Conservation (phyloP, 37 sponge, comb jelly and placozoan genomes). For the Eunapius fragilis region DNA sequence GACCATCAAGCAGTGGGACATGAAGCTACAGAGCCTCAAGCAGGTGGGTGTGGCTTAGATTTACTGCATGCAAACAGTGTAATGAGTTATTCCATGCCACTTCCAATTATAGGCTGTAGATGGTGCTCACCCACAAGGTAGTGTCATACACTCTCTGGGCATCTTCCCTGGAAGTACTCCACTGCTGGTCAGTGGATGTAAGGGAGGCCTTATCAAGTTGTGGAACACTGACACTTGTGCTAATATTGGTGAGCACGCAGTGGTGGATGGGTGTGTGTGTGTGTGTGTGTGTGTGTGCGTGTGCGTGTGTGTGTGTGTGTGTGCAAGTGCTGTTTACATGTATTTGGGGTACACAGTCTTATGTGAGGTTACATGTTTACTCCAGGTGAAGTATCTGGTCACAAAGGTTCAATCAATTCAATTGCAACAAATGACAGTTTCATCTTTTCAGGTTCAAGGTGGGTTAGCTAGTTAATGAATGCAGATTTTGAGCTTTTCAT, state of each 20-base stretch:
- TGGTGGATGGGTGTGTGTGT: neutral
- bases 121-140: slow-evolving; percentile 75
- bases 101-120: slow-evolving; percentile 58
- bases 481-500: neutral
- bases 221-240: slow-evolving; percentile 47
- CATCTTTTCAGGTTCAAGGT: slow-evolving; percentile 76
- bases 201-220: slow-evolving; percentile 73
- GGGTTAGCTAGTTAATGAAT: neutral
- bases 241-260: slow-evolving; percentile 45
- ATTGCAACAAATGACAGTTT: slow-evolving; percentile 63
- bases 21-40: slow-evolving; percentile 40
- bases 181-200: slow-evolving; percentile 74
- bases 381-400: slow-evolving; percentile 70
- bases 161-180: slow-evolving; percentile 17
- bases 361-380: too few relatives aligned
- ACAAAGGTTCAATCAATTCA: slow-evolving; percentile 61
- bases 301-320: slow-evolving; percentile 21
- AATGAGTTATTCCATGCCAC: neutral
- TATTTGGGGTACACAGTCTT: slow-evolving; percentile 2
- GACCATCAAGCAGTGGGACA: slow-evolving; percentile 78
- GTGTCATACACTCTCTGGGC: slow-evolving; percentile 64
- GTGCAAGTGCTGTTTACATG: slow-evolving; percentile 11
- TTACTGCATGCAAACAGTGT: neutral
- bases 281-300: slow-evolving; percentile 7
- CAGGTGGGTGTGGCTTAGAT: slow-evolving; percentile 33